Evolutionary conservation across 1,140 invertebrate species (phyloP).

Genomic region (Formica selysi): DNA sequence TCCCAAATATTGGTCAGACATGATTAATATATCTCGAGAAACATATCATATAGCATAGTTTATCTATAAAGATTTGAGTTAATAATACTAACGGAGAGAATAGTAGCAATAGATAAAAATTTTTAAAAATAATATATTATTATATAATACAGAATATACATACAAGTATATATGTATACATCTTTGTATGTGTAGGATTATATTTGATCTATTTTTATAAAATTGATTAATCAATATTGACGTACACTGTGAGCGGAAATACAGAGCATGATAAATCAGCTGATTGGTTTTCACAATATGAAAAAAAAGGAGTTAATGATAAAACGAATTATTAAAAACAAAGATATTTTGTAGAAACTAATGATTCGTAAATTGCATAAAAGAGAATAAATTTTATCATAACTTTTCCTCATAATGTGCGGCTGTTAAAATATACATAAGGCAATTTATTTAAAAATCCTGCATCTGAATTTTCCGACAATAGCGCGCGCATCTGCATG

Average conservation of each 20-base stretch:
- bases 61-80: not conserved
- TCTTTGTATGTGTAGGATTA: not conserved
- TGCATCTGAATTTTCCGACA: conserved; percentile 11
- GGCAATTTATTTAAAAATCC: conserved; percentile 14
- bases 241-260: not conserved
- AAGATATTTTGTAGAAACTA: not conserved
- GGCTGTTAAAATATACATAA: not conserved
- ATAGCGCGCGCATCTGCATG: conserved; percentile 11
- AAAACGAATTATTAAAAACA: no score
- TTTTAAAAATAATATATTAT: not conserved
- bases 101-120: not conserved
- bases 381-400: not conserved
- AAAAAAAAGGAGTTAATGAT: not conserved
- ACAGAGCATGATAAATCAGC: not conserved
- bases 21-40: conserved; percentile 18
- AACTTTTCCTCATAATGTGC: not conserved
- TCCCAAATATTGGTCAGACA: conserved; percentile 16
- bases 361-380: not conserved
- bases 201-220: no score
- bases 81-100: conserved; percentile 22
- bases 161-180: not conserved
- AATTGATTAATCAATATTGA: not conserved
- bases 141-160: not conserved
- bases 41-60: not conserved
- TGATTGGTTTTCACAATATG: not conserved